Base-by-base conservation (phyloP, 2,113 vertebrate genomes). In the Cyphomyrus plagiostoma region DNA sequence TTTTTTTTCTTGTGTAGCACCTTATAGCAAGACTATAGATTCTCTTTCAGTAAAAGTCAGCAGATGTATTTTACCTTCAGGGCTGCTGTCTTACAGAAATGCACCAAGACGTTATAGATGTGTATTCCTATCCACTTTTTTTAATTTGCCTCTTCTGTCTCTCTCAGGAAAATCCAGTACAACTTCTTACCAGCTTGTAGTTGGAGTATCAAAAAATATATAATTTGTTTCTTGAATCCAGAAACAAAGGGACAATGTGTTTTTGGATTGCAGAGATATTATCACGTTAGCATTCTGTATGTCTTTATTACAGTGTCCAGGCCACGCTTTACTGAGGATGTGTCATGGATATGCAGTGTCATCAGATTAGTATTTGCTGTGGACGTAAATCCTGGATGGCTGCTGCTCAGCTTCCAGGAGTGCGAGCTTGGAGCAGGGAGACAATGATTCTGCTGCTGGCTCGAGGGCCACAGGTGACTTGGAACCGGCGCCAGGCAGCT, bases 101-200 rank as follows among this genome's bases (percentile, higher is more conserved):
- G 5, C 30, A 39, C 30, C 66, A 1, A 74, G 30, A 3, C 5
- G 5, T 39, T 19, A 17, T 77, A 77, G 35, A 39, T 77, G 30
- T 77, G 5, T 39, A 39, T 77, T 77, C 15, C 70, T 74, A 77
- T 77, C 70, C 3, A 74, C 46, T 88, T 23, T 39, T 23, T 23
- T 46, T 88, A 30, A 11, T 5, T 15, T 46, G n/a, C 39, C 70
- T 88, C 13, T 88, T 56, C 74, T 87, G 30, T 52, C 30, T 53
- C 52, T 87, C 94, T 94, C 95, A 95, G 94, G 94, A 94, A 94
- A 91, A 91, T 19, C 88, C 9, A 84, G 90, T 92, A 90, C 90
- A 39, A n/a, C 13, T 39, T 8, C 90, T 87, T 53, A 90, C 86
- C 90, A 80, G 82, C 87, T 90, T 89, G 88, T 9, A 9, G 48